phyloP scores from a whole-genome alignment of 2,113 vertebrate species.

The Cyphotilapia sp. region DNA sequence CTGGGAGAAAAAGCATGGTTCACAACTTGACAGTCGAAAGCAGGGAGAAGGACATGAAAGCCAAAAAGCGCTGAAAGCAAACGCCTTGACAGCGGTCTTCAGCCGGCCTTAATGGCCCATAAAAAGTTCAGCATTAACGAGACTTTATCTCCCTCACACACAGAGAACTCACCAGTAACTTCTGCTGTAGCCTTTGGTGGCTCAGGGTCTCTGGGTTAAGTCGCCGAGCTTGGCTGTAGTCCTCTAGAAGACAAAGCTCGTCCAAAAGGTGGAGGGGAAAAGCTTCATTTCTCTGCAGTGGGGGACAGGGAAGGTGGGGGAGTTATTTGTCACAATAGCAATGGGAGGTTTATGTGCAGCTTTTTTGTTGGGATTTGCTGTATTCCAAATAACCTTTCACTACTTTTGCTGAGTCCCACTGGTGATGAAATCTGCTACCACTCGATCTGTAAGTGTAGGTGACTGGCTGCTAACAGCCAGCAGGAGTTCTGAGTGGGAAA shows the following conservation, averaged over 20 bases:
- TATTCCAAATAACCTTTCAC: neutral
- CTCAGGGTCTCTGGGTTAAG: conserved; percentile 52
- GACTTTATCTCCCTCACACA: neutral
- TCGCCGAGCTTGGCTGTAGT: conserved; percentile 16
- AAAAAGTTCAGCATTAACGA: neutral
- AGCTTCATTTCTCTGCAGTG: conserved; percentile 71
- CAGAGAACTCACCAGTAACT: conserved; percentile 68
- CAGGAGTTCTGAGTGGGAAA: conserved; percentile 35
- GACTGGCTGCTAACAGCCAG: neutral
- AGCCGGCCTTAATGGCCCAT: neutral
- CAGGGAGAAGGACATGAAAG: conserved; percentile 1
- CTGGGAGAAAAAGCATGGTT: conserved; percentile 28
- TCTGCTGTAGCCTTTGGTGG: conserved; percentile 46
- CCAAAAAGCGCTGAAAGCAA: conserved; percentile 1
- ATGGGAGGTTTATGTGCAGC: neutral
- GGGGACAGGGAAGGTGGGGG: neutral
- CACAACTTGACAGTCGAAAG: conserved; percentile 16
- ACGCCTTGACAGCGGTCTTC: neutral
- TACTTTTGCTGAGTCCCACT: neutral
- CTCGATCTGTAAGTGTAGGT: neutral
- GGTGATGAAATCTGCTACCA: neutral
- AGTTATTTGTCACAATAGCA: neutral
- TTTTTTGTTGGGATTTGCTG: neutral
- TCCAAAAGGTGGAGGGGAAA: conserved; percentile 51
- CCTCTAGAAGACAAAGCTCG: conserved; percentile 51